A percentile compares a stretch with the other conserved stretches of the same genome.
These are phyloP conservation scores for Haliclona indistincta DNA, from an alignment of 37 sponge, comb jelly and placozoan species.

Conservation along the genomic window DNA sequence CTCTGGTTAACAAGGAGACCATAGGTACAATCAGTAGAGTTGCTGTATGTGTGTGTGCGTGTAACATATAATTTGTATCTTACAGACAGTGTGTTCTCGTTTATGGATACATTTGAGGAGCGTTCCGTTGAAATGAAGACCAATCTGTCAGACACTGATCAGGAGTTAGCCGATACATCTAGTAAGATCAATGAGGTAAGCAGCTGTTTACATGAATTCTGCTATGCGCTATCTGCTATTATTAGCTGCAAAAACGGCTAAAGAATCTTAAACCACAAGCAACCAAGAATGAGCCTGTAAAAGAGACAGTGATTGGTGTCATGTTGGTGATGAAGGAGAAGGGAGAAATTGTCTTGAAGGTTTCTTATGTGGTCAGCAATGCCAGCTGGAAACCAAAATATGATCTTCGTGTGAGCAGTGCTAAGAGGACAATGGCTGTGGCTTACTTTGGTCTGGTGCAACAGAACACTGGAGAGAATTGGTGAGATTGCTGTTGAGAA, in stretches of 20 bases:
- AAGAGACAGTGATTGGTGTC: conserved; percentile 68
- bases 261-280: conserved; percentile 19
- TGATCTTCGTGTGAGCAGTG: conserved; percentile 80
- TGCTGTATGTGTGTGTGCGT: background rate
- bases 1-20: conserved; percentile 31
- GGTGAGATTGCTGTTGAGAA: conserved; percentile 26
- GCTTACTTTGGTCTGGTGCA: conserved; percentile 88
- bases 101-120: conserved; percentile 54
- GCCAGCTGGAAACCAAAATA: conserved; percentile 93
- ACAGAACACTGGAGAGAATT: conserved; percentile 92
- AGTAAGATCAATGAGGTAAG: conserved; percentile 28
- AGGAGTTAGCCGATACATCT: conserved; percentile 19
- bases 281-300: conserved; percentile 27
- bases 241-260: conserved; percentile 24
- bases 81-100: conserved; percentile 29
- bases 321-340: conserved; percentile 62
- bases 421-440: conserved; percentile 71
- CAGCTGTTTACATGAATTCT: background rate
- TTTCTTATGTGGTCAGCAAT: conserved; percentile 79
- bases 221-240: background rate
- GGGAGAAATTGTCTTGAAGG: conserved; percentile 47
- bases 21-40: conserved; percentile 25
- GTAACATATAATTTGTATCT: background rate
- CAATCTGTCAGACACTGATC: background rate
- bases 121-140: conserved; percentile 25